phyloP scores from a whole-genome alignment of 2,113 vertebrate species.

The Ursus arctos region DNA sequence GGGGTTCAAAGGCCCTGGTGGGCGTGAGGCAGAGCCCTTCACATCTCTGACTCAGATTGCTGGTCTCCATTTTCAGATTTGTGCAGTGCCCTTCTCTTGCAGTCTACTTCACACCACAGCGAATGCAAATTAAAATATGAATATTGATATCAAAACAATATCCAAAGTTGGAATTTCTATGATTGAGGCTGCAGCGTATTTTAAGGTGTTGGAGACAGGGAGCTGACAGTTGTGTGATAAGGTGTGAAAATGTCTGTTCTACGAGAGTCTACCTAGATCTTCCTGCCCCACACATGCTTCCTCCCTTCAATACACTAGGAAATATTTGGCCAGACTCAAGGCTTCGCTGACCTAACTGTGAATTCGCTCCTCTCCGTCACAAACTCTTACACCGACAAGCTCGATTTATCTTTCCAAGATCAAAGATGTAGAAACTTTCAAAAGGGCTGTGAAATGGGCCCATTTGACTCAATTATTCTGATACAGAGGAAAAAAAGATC shows the following conservation, averaged over 20 bases:
- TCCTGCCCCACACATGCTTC: not conserved
- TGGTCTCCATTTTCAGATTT: not conserved
- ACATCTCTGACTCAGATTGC: not conserved
- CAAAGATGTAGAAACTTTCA: slow-evolving; percentile 62
- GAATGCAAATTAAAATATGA: slow-evolving; percentile 71
- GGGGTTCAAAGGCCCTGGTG: not conserved
- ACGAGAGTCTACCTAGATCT: slow-evolving; percentile 35
- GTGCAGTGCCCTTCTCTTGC: not conserved
- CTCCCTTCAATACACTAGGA: not conserved
- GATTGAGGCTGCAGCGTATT: slow-evolving; percentile 60
- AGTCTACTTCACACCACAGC: slow-evolving; percentile 8
- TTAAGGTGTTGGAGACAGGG: slow-evolving; percentile 69
- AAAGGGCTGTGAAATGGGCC: slow-evolving; percentile 52
- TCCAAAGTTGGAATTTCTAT: slow-evolving; percentile 53
- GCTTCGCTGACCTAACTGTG: slow-evolving; percentile 41
- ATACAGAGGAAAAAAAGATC: slow-evolving; percentile 38
- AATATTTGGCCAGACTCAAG: slow-evolving; percentile 20
- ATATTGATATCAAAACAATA: slow-evolving; percentile 61
- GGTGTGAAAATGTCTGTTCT: slow-evolving; percentile 67
- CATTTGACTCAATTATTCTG: slow-evolving; percentile 11
- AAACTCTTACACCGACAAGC: slow-evolving; percentile 17
- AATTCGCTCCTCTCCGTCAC: slow-evolving; percentile 60
- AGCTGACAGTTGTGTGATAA: slow-evolving; percentile 71
- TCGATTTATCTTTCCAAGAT: not conserved
- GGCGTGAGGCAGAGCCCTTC: not conserved